phyloP scores from a whole-genome alignment of 2,797 vertebrate genomes.

The Euphonia xanthogaster region DNA sequence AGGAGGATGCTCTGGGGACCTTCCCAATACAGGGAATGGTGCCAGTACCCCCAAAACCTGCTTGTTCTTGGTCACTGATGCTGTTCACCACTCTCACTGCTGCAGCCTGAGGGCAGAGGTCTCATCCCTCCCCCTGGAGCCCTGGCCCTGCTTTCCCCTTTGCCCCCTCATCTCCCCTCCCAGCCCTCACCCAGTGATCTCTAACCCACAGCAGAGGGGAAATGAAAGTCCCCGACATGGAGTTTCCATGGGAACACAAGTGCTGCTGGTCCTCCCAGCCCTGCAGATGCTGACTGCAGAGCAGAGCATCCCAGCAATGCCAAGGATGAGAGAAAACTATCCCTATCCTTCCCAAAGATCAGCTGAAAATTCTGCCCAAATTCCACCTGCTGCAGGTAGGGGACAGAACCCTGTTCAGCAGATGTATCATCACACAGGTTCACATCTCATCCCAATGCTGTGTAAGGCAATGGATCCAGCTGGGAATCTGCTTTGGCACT shows the following conservation, averaged over 20 bases:
- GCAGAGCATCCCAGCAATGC: not conserved
- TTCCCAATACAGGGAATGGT: not conserved
- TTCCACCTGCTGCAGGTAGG: not conserved
- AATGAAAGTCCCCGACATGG: not conserved
- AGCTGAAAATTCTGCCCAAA: not conserved
- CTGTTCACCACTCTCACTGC: not conserved
- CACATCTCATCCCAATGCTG: not conserved
- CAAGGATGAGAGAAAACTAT: not conserved
- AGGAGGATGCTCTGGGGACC: not conserved
- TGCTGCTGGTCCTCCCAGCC: slow-evolving; percentile 29
- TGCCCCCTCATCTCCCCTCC: not conserved
- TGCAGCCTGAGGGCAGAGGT: not conserved
- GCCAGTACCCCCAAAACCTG: not conserved
- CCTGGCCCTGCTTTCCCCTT: not conserved
- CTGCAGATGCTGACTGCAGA: slow-evolving; percentile 30
- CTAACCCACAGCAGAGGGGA: not conserved
- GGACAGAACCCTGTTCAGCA: not conserved
- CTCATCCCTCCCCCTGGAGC: not conserved
- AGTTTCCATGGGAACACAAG: slow-evolving; percentile 64
- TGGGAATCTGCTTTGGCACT: not conserved
- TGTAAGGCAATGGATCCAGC: not conserved
- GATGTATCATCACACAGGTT: not conserved
- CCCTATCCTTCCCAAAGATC: not conserved
- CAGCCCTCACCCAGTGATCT: not conserved
- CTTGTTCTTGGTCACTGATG: not conserved